Evolutionary conservation across 2,888 invertebrate species (phyloP), one percentile per base, ranked within the genome.

Genomic region (Drosophila cracens): DNA sequence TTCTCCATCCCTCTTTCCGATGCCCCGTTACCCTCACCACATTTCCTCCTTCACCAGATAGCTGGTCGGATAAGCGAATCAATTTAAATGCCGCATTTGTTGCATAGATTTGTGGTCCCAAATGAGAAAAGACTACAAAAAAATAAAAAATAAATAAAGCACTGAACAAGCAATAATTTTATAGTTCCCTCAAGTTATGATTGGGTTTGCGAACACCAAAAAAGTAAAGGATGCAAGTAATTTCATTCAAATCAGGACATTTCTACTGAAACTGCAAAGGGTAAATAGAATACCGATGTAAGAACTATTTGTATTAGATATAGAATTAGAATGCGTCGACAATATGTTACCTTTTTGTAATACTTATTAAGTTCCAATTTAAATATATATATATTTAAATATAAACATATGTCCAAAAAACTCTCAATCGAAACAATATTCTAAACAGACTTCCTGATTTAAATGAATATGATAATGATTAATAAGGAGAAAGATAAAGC

Each of bases 1-100:
- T 48, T 49, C 25, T 63, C 57, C 18, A 11, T 29, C 43, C 13
- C 36, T 43, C 27, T 10, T 40, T 36, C 69, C 61, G 60, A 63
- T 52, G 58, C 34, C 7, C 43, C 13, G n/a, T 21, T 10, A n/a
- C 38, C 33, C 57, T 13, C 36, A 38, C 21, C 74, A 18, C 31
- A 27, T 51, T 54, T n/a, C 21, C 11, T 34, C 27, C 31, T 31
- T 11, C 21, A 16, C 34, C 52, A 34, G 33, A 25, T 21, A 53
- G 53, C 53, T 34, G 60, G 36, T 63, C 48, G 75, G 67, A 74
- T 87, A 87, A 89, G 87, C 79, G 86, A 90, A 90, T 85, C 85
- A 90, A 90, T 86, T 88, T 90, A 85, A 90, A 86, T 86, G 89
- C 74, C 81, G 73, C 83, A 82, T 89, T 85, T 89, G 74, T 79